Conservation (phyloP, 2,113 vertebrate species). For the Leptobrachium ailaonicum region DNA sequence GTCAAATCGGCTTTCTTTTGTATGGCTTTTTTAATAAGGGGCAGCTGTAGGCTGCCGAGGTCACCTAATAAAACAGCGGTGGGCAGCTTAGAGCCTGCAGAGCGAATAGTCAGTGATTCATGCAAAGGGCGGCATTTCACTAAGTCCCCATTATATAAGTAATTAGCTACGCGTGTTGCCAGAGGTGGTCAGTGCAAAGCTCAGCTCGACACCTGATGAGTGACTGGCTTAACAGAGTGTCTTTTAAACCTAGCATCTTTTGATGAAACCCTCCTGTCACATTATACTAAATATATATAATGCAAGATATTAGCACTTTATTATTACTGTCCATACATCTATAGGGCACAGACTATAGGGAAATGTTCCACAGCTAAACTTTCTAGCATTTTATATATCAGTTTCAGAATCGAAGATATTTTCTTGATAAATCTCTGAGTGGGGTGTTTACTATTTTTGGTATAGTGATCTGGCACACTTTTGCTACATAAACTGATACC, state of each 20-base stretch:
- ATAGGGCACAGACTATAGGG: no score
- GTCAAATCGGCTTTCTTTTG: slow-evolving; percentile 8
- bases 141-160: slow-evolving; percentile 26
- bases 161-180: slow-evolving; percentile 36
- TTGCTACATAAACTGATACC: no score
- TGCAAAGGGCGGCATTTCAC: slow-evolving; percentile 11
- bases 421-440: no score
- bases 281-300: no score
- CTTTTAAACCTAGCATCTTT: neutral
- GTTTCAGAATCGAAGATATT: no score
- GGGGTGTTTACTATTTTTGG: no score
- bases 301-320: no score
- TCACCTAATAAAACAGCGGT: slow-evolving; percentile 43
- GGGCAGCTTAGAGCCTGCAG: slow-evolving; percentile 15
- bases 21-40: slow-evolving; percentile 18
- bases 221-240: slow-evolving; percentile 13
- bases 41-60: neutral
- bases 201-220: slow-evolving; percentile 5
- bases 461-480: no score
- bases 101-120: slow-evolving; percentile 16
- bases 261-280: no score
- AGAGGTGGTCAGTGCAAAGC: slow-evolving; percentile 15
- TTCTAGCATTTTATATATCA: no score
- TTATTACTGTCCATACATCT: no score
- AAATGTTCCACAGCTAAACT: no score